phyloP scores from a whole-genome alignment of 1,140 invertebrate genomes.

The Cheumatopsyche charites region DNA sequence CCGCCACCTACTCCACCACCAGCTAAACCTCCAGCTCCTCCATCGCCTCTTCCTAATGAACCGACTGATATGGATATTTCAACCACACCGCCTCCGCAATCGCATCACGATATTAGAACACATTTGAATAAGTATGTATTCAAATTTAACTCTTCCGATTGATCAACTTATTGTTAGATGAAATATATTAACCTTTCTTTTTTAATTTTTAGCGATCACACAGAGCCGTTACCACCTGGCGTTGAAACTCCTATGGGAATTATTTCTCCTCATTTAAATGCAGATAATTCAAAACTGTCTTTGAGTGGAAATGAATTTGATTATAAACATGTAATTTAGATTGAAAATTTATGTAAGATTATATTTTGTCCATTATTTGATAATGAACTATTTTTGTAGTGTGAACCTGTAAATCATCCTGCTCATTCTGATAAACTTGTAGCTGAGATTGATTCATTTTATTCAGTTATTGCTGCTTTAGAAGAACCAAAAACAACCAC shows the following conservation, averaged over 20 bases:
- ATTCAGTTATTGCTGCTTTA: constrained; percentile 43
- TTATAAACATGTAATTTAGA: not conserved
- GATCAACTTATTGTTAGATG: not conserved
- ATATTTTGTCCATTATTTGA: not conserved
- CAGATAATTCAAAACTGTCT: constrained; percentile 1
- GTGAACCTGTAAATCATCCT: not conserved
- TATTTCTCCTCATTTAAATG: constrained; percentile 1
- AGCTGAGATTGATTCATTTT: constrained; percentile 44
- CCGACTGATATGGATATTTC: constrained; percentile 59
- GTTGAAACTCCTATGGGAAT: constrained; percentile 19
- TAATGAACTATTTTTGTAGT: not conserved
- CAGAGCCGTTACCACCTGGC: constrained; percentile 32
- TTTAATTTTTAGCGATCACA: constrained; percentile 19
- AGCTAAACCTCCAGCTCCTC: constrained; percentile 9
- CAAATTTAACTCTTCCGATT: not conserved
- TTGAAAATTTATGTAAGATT: not conserved
- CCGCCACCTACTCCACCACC: constrained; percentile 29
- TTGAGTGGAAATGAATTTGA: not conserved
- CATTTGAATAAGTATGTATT: not conserved
- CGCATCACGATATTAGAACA: constrained; percentile 10
- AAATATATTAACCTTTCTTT: constrained; percentile 18
- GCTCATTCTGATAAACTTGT: constrained; percentile 27
- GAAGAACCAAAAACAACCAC: constrained; percentile 15
- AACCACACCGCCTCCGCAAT: constrained; percentile 56
- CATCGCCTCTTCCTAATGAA: constrained; percentile 45